Evolutionary conservation across 1,140 invertebrate genomes (phyloP), one percentile per base, ranked within the genome.

Genomic region (Zaprionus capensis): DNA sequence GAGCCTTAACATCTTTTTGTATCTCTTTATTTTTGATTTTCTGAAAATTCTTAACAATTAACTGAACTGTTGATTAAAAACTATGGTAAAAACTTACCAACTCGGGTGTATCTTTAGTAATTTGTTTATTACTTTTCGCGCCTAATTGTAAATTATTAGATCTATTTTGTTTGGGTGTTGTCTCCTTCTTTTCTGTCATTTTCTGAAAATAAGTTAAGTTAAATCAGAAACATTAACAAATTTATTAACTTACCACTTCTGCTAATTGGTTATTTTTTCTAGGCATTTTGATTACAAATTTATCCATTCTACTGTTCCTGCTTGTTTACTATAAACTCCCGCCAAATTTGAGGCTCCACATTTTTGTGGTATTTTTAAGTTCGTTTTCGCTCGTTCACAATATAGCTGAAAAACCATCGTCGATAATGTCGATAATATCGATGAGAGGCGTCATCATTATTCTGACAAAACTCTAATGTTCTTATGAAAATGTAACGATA

Each of bases 261-360:
- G 59, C 1, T 0, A 38, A 17, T 14, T 26, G 49, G 44, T 68
- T 78, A 26, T 67, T 76, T 1, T 86, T 78, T 9, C 58, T 15
- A 0, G 84, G 74, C 78, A 90, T 72, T 90, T 70, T 88, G 12
- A 76, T 69, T 59, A 88, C 58, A 49, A 46, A 88, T 67, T 81
- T 90, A 53, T 88, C 84, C 85, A 90, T 88, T 15, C 9, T n/a
- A 14, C 12, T 20, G 26, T 65, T 22, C 17, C 38, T 46, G 5
- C 51, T 71, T 67, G 68, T 76, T 57, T 74, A 71, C 49, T 28
- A 34, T 17, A 36, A 7, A 20, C 71, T 84, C 61, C 74, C 84
- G 85, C 85, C 80, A 81, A 88, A 81, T 20, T 22, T 14, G 28
- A 38, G 44, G 28, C 6, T 65, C 62, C 7, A 15, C 15, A 67